Evolutionary conservation across 2,888 invertebrate genomes (phyloP).

Genomic region (Tridacna gigas): DNA sequence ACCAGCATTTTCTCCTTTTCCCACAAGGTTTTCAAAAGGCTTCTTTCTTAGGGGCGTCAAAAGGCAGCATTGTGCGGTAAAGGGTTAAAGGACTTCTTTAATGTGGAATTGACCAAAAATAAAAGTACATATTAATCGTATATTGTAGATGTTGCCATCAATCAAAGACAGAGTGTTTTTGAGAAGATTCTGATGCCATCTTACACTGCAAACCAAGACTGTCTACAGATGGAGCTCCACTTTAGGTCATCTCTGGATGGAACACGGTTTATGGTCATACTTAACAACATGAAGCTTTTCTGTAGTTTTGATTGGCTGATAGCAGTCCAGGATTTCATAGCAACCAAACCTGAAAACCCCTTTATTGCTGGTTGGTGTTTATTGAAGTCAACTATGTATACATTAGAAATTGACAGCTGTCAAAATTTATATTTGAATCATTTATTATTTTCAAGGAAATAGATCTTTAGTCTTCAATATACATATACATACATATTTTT

Average conservation of each 20-base stretch:
- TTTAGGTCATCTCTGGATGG: constrained; percentile 88
- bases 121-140: background rate
- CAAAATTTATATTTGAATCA: no score
- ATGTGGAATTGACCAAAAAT: background rate
- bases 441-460: no score
- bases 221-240: constrained; percentile 86
- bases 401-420: background rate
- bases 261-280: constrained; percentile 93
- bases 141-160: constrained; percentile 87
- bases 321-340: constrained; percentile 92
- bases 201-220: constrained; percentile 55
- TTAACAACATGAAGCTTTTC: constrained; percentile 98
- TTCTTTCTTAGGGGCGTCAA: no score
- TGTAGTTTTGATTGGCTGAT: constrained; percentile 97
- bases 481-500: no score
- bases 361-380: constrained; percentile 69
- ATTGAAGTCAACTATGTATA: no score
- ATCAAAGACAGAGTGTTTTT: constrained; percentile 93
- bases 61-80: no score
- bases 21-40: background rate
- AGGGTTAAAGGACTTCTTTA: no score
- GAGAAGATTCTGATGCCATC: constrained; percentile 91
- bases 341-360: constrained; percentile 84
- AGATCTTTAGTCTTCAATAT: no score
- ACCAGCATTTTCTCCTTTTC: background rate